These are phyloP conservation scores for Mallateleia sp. DNA, from an alignment of 2,888 invertebrate genomes.

Conservation along the genomic window DNA sequence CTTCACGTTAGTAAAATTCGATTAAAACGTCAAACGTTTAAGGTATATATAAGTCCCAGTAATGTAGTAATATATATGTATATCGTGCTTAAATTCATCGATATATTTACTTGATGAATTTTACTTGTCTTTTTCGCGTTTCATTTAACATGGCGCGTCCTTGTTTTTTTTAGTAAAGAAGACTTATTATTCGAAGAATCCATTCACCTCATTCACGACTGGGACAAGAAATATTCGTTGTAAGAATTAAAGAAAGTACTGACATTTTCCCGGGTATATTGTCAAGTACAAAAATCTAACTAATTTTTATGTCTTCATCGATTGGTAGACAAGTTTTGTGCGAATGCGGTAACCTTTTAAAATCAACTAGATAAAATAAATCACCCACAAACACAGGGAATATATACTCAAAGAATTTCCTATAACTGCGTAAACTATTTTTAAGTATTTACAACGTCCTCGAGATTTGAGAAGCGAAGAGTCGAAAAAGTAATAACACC, in stretches of 20 bases:
- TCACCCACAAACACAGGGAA: too few relatives aligned
- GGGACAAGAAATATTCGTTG: conserved; percentile 57
- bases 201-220: conserved; percentile 37
- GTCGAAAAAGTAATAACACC: conserved; percentile 3
- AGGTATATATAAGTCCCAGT: conserved; percentile 44
- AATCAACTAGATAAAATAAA: not conserved
- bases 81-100: conserved; percentile 22
- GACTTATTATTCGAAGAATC: conserved; percentile 31
- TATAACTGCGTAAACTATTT: conserved; percentile 19
- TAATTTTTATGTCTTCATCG: conserved; percentile 10
- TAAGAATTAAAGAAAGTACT: conserved; percentile 54
- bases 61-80: conserved; percentile 5
- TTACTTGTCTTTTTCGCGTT: conserved; percentile 18
- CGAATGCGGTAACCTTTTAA: conserved; percentile 12
- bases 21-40: conserved; percentile 35
- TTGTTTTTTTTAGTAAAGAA: conserved; percentile 5
- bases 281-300: conserved; percentile 51
- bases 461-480: not conserved
- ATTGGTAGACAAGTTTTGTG: conserved; percentile 38
- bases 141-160: conserved; percentile 20
- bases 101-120: conserved; percentile 10
- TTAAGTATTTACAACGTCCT: not conserved
- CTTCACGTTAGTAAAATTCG: conserved; percentile 35
- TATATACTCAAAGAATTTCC: not conserved
- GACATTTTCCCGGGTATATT: conserved; percentile 34